Conservation (phyloP, 1,140 invertebrate genomes). For the Camponotus floridanus region DNA sequence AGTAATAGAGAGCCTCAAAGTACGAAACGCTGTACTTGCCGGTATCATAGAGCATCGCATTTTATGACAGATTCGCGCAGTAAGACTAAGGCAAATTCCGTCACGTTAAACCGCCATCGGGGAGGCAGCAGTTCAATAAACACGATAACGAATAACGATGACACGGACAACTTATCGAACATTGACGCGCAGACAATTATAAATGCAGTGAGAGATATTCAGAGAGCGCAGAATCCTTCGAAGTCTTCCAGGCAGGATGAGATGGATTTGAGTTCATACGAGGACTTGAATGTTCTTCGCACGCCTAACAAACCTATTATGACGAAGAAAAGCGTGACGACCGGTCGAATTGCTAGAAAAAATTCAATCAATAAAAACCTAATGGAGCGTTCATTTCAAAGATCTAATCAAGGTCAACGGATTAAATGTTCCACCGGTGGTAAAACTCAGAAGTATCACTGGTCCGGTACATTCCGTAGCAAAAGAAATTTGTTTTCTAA, state of each 20-base stretch:
- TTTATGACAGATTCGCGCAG: slow-evolving; percentile 76
- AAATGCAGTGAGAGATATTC: slow-evolving; percentile 5
- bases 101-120: slow-evolving; percentile 64
- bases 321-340: neutral
- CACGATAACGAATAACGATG: slow-evolving; percentile 41
- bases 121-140: slow-evolving; percentile 54
- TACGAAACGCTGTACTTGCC: slow-evolving; percentile 33
- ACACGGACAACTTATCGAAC: slow-evolving; percentile 22
- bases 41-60: slow-evolving; percentile 72
- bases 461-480: slow-evolving; percentile 64
- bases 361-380: slow-evolving; percentile 28
- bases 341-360: neutral
- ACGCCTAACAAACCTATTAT: neutral
- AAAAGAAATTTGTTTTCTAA: neutral
- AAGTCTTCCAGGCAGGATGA: slow-evolving; percentile 65
- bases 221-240: neutral
- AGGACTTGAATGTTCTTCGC: slow-evolving; percentile 10
- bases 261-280: slow-evolving; percentile 16
- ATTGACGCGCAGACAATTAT: slow-evolving; percentile 20
- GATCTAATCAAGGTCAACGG: neutral
- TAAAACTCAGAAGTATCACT: slow-evolving; percentile 64
- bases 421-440: neutral
- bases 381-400: neutral
- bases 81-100: slow-evolving; percentile 74
- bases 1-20: slow-evolving; percentile 24